Conservation (phyloP, 2,797 vertebrate genomes). For the Phoxinus dragarum region DNA sequence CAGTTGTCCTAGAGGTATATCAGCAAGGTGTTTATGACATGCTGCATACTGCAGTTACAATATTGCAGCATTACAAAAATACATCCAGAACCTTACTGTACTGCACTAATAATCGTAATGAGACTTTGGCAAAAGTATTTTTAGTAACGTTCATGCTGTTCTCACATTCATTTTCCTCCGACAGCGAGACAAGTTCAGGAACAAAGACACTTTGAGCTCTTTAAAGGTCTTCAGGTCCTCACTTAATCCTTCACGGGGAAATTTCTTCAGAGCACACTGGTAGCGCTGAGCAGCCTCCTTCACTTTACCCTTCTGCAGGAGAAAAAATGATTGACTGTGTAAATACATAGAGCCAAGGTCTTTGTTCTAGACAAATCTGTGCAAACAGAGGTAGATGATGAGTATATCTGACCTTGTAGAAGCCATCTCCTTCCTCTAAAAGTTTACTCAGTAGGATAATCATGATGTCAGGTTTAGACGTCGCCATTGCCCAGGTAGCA, state of each 20-base stretch:
- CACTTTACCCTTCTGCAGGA: conserved; percentile 94
- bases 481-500: conserved; percentile 99
- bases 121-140: conserved; percentile 3
- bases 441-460: conserved; percentile 99
- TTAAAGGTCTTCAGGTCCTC: conserved; percentile 99
- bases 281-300: conserved; percentile 99
- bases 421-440: conserved; percentile 98
- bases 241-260: conserved; percentile 97
- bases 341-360: conserved; percentile 15
- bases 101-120: background rate
- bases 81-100: background rate
- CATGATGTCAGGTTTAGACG: conserved; percentile 99
- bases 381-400: background rate
- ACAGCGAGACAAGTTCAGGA: conserved; percentile 98
- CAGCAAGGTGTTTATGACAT: conserved; percentile 1
- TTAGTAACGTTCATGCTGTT: conserved; percentile 51
- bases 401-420: conserved; percentile 86
- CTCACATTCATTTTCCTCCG: conserved; percentile 99
- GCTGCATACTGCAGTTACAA: background rate
- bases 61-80: conserved; percentile 2
- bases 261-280: conserved; percentile 98
- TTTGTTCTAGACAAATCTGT: background rate
- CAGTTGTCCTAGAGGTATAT: background rate
- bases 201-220: conserved; percentile 97
- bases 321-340: conserved; percentile 24